Base-by-base conservation (phyloP, 1,140 invertebrate genomes). In the Habropoda laboriosa region DNA sequence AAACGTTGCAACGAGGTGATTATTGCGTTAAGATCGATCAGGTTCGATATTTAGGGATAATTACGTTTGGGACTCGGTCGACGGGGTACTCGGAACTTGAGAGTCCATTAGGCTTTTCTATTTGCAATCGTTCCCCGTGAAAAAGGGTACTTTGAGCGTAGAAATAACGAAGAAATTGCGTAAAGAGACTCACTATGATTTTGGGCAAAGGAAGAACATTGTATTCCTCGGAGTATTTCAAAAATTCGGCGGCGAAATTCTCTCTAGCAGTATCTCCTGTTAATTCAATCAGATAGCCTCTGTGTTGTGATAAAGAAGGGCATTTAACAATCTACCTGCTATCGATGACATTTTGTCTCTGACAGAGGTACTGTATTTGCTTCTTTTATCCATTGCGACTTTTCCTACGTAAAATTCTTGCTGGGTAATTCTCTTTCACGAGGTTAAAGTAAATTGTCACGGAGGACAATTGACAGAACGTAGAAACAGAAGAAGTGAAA, bases 201-300 rank as follows among this genome's bases (percentile, higher is more conserved):
- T 7, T 60, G 24, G 85, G 86, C n/a, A 81, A 55, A 8, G 67
- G 66, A 6, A 32, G 0, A 21, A 79, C 71, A 30, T 85, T 61
- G 30, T 75, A 68, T 51, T 81, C 70, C 3, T 78, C 42, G 13
- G 70, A 80, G 30, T 53, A 57, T n/a, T 30, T 76, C 21, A 87
- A 38, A 77, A 87, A 87, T 18, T 85, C 80, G 0, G 51, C 61
- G 1, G n/a, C 55, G n/a, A 87, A 87, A 74, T 79, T 85, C 12
- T 86, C 80, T 16, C n/a, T 72, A 12, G 24, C 3, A 12, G 78
- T 57, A 2, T 72, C 60, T 10, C 74, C 73, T 77, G 12, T 47
- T 45, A 38, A 27, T 12, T 0, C 21, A 27, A 49, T 16, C 8
- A 30, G 1, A 2, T 3, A 30, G 10, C 24, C 6, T n/a, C 8